Evolutionary conservation across 2,888 invertebrate species (phyloP), one percentile per base, ranked within the genome.

Genomic region (Nephrotoma appendiculata): DNA sequence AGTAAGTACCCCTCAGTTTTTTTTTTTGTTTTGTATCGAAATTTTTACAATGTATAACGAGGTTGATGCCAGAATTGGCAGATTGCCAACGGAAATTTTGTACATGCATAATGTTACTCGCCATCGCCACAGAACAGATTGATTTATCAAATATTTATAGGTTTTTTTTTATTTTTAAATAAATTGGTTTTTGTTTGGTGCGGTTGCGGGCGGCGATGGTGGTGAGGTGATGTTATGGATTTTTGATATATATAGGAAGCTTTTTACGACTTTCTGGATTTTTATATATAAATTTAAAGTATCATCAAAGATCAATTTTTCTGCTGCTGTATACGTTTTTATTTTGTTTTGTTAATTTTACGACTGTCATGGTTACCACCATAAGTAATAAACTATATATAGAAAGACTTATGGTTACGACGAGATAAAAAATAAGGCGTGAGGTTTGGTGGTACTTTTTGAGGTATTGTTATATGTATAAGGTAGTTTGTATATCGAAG

Each of bases 1-100:
- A 97, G 98, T 99, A 94, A 97, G 98, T 96, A 91, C 11, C 31
- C 11, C 31, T n/a, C 31, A 11, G 31, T 3, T 31, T 31, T 31
- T 31, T 31, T 31, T 31, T 31, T 31, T 31, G 31, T 31, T 31
- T 31, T 31, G 31, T 31, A 31, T 31, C 31, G 31, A 31, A 31
- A 31, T 31, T 19, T 19, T 19, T 31, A 31, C 2, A 31, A 31
- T 31, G 31, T 31, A n/a, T n/a, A 31, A 31, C 31, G 31, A 31
- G 31, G 31, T 31, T 31, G 31, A 31, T 31, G 52, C 15, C 15
- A 5, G 15, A 57, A 57, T 15, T 7, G 52, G 52, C 48, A 48
- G 12, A 48, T n/a, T 52, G n/a, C 52, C 52, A 52, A 15, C 52
- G 5, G 2, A 15, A 52, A 52, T 5, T 52, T 31, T 31, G 52